Percentiles rank a stretch among this genome's conserved stretches.
These are phyloP conservation scores for Diachrysia chrysitis DNA, from an alignment of 2,888 invertebrate genomes.

Conservation along the genomic window DNA sequence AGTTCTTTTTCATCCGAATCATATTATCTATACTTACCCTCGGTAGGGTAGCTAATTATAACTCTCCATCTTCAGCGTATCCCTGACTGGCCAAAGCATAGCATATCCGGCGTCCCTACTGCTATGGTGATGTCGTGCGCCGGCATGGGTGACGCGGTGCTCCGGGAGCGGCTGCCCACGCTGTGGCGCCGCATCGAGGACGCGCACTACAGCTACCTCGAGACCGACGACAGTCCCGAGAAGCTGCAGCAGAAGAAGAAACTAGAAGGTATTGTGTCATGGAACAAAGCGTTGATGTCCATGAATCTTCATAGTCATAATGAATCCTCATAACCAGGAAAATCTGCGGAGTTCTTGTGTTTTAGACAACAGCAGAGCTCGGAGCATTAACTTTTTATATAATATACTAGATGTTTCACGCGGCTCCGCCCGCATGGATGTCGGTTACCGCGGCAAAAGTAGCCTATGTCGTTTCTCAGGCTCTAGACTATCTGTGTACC, in stretches of 20 bases:
- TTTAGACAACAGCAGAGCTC: too few relatives aligned
- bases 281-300: background rate
- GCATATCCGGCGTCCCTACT: constrained; percentile 12
- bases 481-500: too few relatives aligned
- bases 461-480: too few relatives aligned
- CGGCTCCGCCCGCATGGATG: too few relatives aligned
- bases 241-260: constrained; percentile 93
- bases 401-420: too few relatives aligned
- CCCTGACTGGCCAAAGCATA: constrained; percentile 24
- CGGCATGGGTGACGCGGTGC: constrained; percentile 85
- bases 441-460: too few relatives aligned
- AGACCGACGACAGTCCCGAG: constrained; percentile 94
- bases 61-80: constrained; percentile 35
- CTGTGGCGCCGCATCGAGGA: constrained; percentile 93
- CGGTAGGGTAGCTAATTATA: background rate
- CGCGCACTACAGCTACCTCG: constrained; percentile 93
- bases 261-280: constrained; percentile 90
- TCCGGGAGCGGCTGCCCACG: constrained; percentile 90
- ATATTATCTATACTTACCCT: too few relatives aligned
- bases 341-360: too few relatives aligned
- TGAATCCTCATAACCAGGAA: too few relatives aligned
- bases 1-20: too few relatives aligned
- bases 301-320: too few relatives aligned
- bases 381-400: too few relatives aligned
- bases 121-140: constrained; percentile 83